Conservation (phyloP, 2,797 vertebrate species). For the Platalea minor region DNA sequence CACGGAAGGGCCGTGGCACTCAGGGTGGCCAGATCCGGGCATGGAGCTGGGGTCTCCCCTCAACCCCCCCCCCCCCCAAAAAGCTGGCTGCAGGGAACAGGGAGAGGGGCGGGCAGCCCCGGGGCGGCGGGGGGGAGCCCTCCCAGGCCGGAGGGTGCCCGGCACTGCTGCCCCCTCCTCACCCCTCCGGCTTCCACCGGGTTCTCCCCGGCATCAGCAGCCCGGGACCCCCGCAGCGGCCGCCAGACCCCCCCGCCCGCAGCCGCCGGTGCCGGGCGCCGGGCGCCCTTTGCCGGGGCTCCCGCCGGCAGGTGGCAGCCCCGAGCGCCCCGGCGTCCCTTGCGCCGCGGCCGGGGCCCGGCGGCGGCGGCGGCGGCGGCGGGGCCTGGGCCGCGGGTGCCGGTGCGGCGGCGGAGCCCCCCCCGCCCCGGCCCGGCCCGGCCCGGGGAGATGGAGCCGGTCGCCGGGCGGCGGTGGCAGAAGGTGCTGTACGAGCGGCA, state of each 20-base stretch:
- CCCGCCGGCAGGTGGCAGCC: background rate
- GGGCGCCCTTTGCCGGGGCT: background rate
- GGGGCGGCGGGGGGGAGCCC: too few relatives aligned
- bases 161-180: background rate
- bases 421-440: too few relatives aligned
- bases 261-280: background rate
- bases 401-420: too few relatives aligned
- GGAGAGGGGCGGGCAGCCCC: background rate
- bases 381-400: too few relatives aligned
- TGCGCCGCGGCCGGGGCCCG: background rate
- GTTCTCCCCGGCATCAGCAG: background rate
- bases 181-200: background rate
- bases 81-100: background rate
- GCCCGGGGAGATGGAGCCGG: background rate
- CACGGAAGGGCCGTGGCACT: background rate
- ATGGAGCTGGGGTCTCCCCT: background rate
- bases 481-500: constrained; percentile 93
- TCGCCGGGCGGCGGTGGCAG: constrained; percentile 75
- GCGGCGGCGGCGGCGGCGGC: background rate
- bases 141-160: background rate
- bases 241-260: background rate
- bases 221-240: background rate
- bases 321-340: background rate
- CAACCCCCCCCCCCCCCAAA: too few relatives aligned
- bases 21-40: too few relatives aligned